Evolutionary conservation across 2,113 vertebrate genomes (phyloP), one percentile per base, ranked within the genome.

Genomic region (Ellobius talpinus): DNA sequence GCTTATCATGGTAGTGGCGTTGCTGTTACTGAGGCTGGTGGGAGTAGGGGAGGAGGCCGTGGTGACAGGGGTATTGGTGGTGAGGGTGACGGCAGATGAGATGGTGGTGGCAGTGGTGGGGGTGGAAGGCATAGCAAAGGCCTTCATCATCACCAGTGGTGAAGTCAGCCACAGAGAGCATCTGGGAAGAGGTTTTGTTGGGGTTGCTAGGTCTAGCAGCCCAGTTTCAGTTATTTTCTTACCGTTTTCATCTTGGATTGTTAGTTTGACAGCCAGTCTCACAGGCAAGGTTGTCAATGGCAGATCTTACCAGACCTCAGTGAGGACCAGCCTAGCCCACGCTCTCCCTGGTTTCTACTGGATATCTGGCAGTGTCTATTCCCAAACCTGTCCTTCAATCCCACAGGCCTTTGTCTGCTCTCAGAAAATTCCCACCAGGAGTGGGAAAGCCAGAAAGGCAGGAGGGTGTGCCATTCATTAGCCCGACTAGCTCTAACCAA

Each of bases 401-500:
- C 58, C 52, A 42, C 70, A 68, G 79, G 85, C 88, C 50, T 52
- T 45, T 13, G 52, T 94, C 76, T 82, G 52, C 63, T 45, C 72
- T 96, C 26, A 21, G 31, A 24, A 29, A 26, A 66, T 85, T 65
- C 92, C 76, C 66, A 33, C 36, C n/a, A 68, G 89, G 74, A 70
- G 45, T 45, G 50, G 47, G 68, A 70, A n/a, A 36, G 55, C 42
- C 42, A 29, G 82, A 39, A 95, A 96, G 61, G 61, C 76, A 36
- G 17, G 50, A 94, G 61, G n/a, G 36, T 66, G 55, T 76, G 88
- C 95, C 26, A n/a, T 78, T 88, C 26, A 14, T 29, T 70, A 68
- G 16, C 50, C 61, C 17, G 68, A 42, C 93, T 91, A 17, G 89
- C 76, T 95, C 73, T 89, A 6, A 95, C 89, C 90, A 42, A 70